Percentiles rank a stretch among this genome's conserved stretches.
phyloP scores from a whole-genome alignment of 2,797 vertebrate genomes.

The Pangasius larnaudii region DNA sequence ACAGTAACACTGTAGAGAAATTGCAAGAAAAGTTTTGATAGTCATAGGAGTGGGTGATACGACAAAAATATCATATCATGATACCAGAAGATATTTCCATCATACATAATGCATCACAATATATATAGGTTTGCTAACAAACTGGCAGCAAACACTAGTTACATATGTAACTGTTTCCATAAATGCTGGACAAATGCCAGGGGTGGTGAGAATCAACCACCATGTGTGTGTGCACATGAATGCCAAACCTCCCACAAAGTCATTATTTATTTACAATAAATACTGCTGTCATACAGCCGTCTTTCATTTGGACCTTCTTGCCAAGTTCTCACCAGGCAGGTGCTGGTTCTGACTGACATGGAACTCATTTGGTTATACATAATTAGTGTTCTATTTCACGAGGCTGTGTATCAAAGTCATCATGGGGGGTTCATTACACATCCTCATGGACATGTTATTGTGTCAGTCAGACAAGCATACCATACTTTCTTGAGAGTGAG shows the following conservation, averaged over 20 bases:
- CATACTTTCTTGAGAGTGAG: background rate
- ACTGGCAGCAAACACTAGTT: conserved; percentile 3
- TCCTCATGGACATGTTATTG: background rate
- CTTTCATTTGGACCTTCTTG: conserved; percentile 2
- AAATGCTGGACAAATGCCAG: conserved; percentile 6
- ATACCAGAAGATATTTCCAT: background rate
- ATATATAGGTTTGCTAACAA: conserved; percentile 4
- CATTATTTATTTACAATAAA: conserved; percentile 15
- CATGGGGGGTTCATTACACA: background rate
- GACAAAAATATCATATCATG: background rate
- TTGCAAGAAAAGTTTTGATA: background rate
- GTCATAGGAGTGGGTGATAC: background rate
- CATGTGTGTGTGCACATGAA: background rate
- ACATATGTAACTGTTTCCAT: conserved; percentile 15
- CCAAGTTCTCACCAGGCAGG: background rate
- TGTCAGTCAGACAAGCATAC: background rate
- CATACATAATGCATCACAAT: background rate
- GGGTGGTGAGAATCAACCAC: conserved; percentile 23
- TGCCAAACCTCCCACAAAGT: conserved; percentile 26
- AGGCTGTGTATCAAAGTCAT: background rate
- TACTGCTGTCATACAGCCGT: conserved; percentile 22
- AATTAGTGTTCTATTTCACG: background rate
- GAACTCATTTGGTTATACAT: background rate
- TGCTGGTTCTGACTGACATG: background rate
- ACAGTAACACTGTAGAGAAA: background rate